Conservation (phyloP, 23 tunicate species). For the Halocynthia aurantium region DNA sequence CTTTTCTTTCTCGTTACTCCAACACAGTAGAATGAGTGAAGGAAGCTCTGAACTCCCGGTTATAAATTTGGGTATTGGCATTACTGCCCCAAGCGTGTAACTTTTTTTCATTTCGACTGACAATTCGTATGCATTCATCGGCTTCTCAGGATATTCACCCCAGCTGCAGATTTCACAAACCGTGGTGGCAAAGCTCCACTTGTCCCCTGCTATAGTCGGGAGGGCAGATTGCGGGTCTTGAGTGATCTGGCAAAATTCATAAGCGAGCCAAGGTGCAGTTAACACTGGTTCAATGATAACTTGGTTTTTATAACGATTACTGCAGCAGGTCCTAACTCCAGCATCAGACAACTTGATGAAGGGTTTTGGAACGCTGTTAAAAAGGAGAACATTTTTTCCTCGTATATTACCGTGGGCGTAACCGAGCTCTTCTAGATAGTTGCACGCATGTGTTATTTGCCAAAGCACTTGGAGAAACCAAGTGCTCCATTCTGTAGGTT, state of each 20-base stretch:
- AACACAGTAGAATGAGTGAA: conserved; percentile 34
- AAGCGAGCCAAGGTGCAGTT: conserved; percentile 83
- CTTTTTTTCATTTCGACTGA: conserved; percentile 13
- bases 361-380: conserved; percentile 50
- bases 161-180: conserved; percentile 62
- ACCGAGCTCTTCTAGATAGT: conserved; percentile 59
- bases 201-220: conserved; percentile 49
- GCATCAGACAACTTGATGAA: conserved; percentile 70
- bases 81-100: conserved; percentile 13
- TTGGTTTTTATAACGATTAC: neutral
- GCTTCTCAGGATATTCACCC: conserved; percentile 10
- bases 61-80: conserved; percentile 36
- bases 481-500: conserved; percentile 5
- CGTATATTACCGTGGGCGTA: conserved; percentile 69
- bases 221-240: neutral
- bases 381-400: conserved; percentile 73
- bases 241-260: conserved; percentile 49
- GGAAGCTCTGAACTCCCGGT: conserved; percentile 5
- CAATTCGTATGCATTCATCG: conserved; percentile 13
- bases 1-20: conserved; percentile 32
- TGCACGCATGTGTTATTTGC: conserved; percentile 80
- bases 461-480: conserved; percentile 65
- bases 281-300: conserved; percentile 44
- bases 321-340: conserved; percentile 46
- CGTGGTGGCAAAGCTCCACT: conserved; percentile 91